phyloP scores from a whole-genome alignment of 2,888 invertebrate species.

The Platycnemis pennipes region DNA sequence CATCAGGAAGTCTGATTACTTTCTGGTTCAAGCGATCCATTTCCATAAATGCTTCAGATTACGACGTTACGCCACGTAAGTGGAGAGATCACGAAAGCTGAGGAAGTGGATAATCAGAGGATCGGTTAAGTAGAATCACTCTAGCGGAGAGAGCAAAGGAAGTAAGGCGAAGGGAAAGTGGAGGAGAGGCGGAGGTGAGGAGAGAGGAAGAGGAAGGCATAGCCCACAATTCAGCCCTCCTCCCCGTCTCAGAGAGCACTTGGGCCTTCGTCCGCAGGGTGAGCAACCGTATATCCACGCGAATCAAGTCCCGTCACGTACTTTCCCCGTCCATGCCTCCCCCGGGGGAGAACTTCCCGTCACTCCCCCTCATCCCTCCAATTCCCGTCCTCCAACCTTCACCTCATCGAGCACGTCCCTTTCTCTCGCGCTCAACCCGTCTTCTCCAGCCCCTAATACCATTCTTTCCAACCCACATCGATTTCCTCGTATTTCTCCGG shows the following conservation, averaged over 20 bases:
- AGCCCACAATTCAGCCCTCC: background rate
- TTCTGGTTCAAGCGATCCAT: background rate
- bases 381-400: background rate
- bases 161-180: background rate
- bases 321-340: background rate
- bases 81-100: background rate
- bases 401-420: background rate
- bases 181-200: background rate
- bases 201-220: background rate
- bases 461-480: background rate
- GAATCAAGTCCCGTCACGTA: constrained; percentile 63
- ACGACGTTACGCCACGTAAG: background rate
- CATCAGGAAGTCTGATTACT: background rate
- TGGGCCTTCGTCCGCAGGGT: background rate
- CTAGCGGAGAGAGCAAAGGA: background rate
- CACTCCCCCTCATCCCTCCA: background rate
- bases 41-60: background rate
- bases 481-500: background rate
- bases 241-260: background rate
- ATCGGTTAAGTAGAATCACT: background rate
- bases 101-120: background rate
- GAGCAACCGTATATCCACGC: constrained; percentile 56
- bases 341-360: background rate
- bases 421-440: background rate
- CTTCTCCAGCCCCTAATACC: background rate